A percentile compares a stretch with the other conserved stretches of the same genome.
phyloP scores from a whole-genome alignment of 1,140 invertebrate species.

The Euglossa dilemma region DNA sequence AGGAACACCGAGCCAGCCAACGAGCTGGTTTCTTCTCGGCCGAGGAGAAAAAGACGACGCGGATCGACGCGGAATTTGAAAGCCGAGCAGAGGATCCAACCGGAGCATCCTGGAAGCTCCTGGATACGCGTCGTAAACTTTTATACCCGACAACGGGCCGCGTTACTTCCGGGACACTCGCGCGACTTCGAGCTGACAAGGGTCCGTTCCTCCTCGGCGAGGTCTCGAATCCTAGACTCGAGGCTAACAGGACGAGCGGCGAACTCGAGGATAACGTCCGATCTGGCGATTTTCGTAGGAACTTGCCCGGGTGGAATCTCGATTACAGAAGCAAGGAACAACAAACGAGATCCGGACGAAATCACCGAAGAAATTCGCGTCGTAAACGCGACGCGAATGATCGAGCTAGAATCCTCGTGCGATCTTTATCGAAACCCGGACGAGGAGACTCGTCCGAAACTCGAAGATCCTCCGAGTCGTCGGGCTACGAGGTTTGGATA shows the following conservation, averaged over 20 bases:
- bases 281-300: not conserved
- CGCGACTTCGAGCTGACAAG: not conserved
- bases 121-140: slow-evolving; percentile 47
- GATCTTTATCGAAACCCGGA: not conserved
- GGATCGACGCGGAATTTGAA: not conserved
- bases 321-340: no score
- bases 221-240: not conserved
- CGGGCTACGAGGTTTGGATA: not conserved
- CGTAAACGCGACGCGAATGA: slow-evolving; percentile 9
- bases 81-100: slow-evolving; percentile 13
- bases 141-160: slow-evolving; percentile 10
- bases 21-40: not conserved
- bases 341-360: not conserved
- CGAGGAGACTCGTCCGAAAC: no score
- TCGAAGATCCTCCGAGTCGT: not conserved
- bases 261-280: not conserved
- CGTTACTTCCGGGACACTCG: not conserved
- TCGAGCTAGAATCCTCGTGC: not conserved
- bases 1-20: not conserved
- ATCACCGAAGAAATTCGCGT: not conserved
- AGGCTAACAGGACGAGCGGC: not conserved
- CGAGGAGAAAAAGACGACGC: not conserved
- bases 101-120: not conserved
- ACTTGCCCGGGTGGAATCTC: not conserved
- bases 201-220: not conserved